Percentiles rank a stretch among this genome's conserved stretches.
Conservation (phyloP, 1,140 invertebrate genomes). For the Hyposmocoma kahamanoa region DNA sequence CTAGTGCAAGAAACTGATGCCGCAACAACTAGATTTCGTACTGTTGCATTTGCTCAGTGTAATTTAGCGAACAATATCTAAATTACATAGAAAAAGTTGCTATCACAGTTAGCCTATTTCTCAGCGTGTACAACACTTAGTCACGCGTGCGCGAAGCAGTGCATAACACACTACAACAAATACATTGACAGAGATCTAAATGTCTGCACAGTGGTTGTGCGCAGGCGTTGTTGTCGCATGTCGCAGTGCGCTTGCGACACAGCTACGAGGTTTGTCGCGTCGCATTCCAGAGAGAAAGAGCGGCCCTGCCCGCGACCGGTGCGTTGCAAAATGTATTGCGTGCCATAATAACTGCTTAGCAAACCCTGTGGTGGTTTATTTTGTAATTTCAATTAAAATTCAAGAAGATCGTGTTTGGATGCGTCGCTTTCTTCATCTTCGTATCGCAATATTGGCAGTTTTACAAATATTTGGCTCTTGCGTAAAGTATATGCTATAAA, state of each 20-base stretch:
- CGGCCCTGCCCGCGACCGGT: constrained; percentile 45
- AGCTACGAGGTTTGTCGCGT: constrained; percentile 24
- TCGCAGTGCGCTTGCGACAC: not conserved
- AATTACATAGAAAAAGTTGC: no score
- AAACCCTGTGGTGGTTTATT: constrained; percentile 39
- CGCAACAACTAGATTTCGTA: no score
- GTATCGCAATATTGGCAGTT: constrained; percentile 21
- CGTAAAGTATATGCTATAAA: not conserved
- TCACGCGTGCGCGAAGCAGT: no score
- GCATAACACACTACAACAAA: no score
- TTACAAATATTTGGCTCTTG: constrained; percentile 13
- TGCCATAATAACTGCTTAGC: constrained; percentile 35
- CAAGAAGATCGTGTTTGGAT: constrained; percentile 34
- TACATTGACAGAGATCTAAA: no score
- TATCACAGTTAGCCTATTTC: no score
- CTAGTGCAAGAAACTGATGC: no score
- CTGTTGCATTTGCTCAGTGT: no score
- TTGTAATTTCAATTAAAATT: constrained; percentile 54
- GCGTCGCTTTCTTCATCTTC: constrained; percentile 22
- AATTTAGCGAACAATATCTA: no score
- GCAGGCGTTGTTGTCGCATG: not conserved
- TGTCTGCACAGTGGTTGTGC: no score
- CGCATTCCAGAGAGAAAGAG: constrained; percentile 58
- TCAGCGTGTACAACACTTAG: no score
- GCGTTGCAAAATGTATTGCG: constrained; percentile 47